These are phyloP conservation scores for Darevskia nairensis DNA, from an alignment of 2,797 vertebrate species.

Conservation along the genomic window DNA sequence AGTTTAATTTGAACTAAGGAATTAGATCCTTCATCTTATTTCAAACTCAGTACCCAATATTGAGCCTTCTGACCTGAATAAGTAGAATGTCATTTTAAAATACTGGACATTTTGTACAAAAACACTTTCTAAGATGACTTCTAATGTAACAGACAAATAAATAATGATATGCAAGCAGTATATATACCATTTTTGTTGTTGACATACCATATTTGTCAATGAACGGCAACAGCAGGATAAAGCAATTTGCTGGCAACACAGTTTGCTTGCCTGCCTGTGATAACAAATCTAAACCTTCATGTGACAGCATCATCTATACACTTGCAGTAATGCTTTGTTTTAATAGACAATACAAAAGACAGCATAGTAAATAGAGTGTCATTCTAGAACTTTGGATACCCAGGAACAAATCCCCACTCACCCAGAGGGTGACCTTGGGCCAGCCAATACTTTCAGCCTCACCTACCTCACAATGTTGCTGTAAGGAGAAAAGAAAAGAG, in stretches of 20 bases:
- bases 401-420: background rate
- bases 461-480: conserved; percentile 16
- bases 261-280: background rate
- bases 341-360: background rate
- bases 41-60: background rate
- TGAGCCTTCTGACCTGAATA: background rate
- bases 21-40: background rate
- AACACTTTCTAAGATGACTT: background rate
- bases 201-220: background rate
- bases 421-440: background rate
- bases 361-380: background rate
- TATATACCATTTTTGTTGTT: no score
- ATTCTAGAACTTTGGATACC: background rate
- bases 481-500: background rate
- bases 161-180: background rate
- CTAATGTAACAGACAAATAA: background rate
- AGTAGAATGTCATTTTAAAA: background rate
- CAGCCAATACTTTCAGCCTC: background rate
- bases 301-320: background rate
- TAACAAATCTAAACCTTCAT: background rate
- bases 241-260: background rate
- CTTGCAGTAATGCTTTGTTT: background rate
- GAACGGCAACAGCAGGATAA: background rate
- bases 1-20: background rate
- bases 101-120: background rate